Percentiles rank a stretch among this genome's conserved stretches.
These are phyloP conservation scores for Salminus brasiliensis DNA, from an alignment of 2,113 vertebrate species.

Conservation along the genomic window DNA sequence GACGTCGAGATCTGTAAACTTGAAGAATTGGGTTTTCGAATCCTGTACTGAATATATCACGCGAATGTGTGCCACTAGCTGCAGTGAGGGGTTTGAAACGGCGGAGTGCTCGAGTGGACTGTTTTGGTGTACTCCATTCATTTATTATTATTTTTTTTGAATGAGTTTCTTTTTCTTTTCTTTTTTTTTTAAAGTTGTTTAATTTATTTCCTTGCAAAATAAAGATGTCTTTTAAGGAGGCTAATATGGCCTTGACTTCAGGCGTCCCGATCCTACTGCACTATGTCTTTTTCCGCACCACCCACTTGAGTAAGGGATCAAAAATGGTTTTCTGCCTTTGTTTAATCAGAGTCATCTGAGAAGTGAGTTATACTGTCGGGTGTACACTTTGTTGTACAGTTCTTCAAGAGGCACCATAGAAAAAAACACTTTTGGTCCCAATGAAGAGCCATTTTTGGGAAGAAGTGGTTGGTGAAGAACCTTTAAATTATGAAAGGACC, in stretches of 20 bases:
- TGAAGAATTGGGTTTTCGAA: slow-evolving; percentile 75
- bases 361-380: too few relatives aligned
- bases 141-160: slow-evolving; percentile 83
- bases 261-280: too few relatives aligned
- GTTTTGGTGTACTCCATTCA: slow-evolving; percentile 84
- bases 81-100: slow-evolving; percentile 70
- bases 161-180: slow-evolving; percentile 75
- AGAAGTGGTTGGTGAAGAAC: too few relatives aligned
- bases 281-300: background rate
- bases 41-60: slow-evolving; percentile 73
- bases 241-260: background rate
- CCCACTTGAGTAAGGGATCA: background rate
- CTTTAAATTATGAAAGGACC: too few relatives aligned
- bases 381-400: too few relatives aligned
- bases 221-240: slow-evolving; percentile 85
- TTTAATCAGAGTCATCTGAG: background rate
- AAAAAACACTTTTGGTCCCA: too few relatives aligned
- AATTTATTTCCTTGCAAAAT: slow-evolving; percentile 96
- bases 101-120: slow-evolving; percentile 78
- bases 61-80: slow-evolving; percentile 84
- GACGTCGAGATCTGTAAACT: slow-evolving; percentile 76
- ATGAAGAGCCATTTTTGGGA: too few relatives aligned
- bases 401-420: too few relatives aligned
- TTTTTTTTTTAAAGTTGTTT: slow-evolving; percentile 83
- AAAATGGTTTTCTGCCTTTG: background rate